Percentiles rank a stretch among this genome's conserved stretches.
Conservation (phyloP, 53 echinoderm and acorn worm genomes). For the Antedon mediterranea region DNA sequence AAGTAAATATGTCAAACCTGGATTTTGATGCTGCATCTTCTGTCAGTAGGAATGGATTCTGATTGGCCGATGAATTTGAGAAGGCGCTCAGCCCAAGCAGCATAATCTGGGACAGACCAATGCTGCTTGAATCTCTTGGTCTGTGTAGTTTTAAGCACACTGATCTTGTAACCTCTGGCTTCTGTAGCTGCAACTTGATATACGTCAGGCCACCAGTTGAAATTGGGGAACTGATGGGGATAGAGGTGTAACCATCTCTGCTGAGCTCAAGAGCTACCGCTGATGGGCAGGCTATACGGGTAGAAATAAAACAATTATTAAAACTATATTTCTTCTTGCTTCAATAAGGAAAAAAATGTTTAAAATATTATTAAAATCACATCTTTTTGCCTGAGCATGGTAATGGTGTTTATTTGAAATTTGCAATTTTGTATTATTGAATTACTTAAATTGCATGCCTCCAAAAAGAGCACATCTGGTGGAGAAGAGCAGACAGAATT, state of each 20-base stretch:
- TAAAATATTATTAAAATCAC: not conserved
- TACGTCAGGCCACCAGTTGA: conserved; percentile 73
- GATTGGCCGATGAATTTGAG: conserved; percentile 7
- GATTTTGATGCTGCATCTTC: conserved; percentile 5
- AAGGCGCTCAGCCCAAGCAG: conserved; percentile 72
- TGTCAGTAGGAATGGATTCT: conserved; percentile 2
- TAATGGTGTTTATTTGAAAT: too few species aligned
- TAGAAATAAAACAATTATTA: too few species aligned
- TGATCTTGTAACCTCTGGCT: conserved; percentile 61
- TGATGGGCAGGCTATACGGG: conserved; percentile 67
- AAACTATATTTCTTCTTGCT: too few species aligned
- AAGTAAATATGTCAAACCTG: too few species aligned
- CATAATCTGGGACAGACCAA: conserved; percentile 80
- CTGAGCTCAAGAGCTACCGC: conserved; percentile 84
- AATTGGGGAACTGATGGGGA: conserved; percentile 72
- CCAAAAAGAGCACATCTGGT: too few species aligned
- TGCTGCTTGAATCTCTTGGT: conserved; percentile 74
- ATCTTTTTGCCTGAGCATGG: too few species aligned
- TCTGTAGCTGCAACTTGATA: conserved; percentile 63
- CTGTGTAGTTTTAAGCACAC: conserved; percentile 69
- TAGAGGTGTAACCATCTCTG: conserved; percentile 54
- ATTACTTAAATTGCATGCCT: too few species aligned
- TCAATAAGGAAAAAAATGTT: too few species aligned
- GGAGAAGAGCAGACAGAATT: too few species aligned
- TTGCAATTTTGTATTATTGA: too few species aligned